A percentile compares a stretch with the other conserved stretches of the same genome.
Conservation (phyloP, 2,797 vertebrate species). For the Callimico goeldii region DNA sequence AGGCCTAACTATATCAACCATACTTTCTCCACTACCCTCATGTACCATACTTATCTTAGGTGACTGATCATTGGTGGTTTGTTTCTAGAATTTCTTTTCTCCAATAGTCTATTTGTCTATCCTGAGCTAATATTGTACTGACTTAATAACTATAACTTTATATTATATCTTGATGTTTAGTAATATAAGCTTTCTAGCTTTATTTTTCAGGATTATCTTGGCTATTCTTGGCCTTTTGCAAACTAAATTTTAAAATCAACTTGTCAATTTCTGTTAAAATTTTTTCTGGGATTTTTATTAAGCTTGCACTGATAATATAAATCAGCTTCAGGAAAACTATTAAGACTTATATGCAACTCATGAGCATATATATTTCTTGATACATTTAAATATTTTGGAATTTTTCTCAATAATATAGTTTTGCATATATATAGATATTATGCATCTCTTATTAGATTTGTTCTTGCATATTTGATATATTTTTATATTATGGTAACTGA, state of each 20-base stretch:
- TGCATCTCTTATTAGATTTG: neutral
- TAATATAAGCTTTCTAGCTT: neutral
- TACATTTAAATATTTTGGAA: neutral
- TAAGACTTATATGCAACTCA: neutral
- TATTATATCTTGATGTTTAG: neutral
- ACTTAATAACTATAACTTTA: neutral
- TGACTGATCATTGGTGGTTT: neutral
- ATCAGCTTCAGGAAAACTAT: neutral
- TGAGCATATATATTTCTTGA: neutral
- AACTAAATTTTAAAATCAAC: neutral
- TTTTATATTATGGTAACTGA: conserved; percentile 12
- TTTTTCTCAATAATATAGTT: neutral
- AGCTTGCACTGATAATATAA: neutral
- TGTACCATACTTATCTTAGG: neutral
- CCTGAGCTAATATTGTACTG: neutral
- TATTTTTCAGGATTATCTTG: neutral
- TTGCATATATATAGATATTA: neutral
- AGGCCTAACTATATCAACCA: neutral
- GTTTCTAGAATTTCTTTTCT: neutral
- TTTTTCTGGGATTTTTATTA: neutral
- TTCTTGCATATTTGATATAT: conserved; percentile 18
- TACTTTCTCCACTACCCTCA: neutral
- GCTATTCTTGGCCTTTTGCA: neutral
- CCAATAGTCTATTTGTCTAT: neutral
- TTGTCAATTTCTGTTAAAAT: conserved; percentile 15